A percentile compares a stretch with the other conserved stretches of the same genome.
Conservation (phyloP, 2,888 invertebrate species). For the Protodeltote pygarga region DNA sequence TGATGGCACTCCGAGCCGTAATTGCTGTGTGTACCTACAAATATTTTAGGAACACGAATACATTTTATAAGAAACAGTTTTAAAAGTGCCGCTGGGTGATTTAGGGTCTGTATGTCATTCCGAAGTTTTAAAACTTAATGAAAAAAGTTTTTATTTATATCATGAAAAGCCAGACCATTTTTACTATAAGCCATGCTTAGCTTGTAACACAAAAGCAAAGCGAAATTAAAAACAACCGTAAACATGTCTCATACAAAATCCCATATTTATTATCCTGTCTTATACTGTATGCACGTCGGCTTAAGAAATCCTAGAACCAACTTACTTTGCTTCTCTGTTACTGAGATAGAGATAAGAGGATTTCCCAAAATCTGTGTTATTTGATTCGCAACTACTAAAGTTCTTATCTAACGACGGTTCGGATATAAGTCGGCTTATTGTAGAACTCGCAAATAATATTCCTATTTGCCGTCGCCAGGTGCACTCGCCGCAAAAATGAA, state of each 20-base stretch:
- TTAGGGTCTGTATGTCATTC: constrained; percentile 14
- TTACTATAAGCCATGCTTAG: constrained; percentile 18
- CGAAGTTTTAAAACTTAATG: constrained; percentile 10
- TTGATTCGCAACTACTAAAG: constrained; percentile 61
- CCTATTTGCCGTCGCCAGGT: constrained; percentile 64
- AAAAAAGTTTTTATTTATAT: constrained; percentile 22
- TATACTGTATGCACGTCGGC: constrained; percentile 25
- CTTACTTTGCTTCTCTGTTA: constrained; percentile 17
- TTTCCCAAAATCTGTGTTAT: constrained; percentile 51
- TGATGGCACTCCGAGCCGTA: constrained; percentile 49
- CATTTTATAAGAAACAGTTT: constrained; percentile 26
- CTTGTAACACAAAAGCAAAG: constrained; percentile 1
- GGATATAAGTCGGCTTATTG: constrained; percentile 71
- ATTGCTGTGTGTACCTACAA: constrained; percentile 53
- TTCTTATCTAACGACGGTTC: constrained; percentile 62
- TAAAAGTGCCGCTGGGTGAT: constrained; percentile 11
- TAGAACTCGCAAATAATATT: constrained; percentile 66
- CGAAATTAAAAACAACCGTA: constrained; percentile 18
- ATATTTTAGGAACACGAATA: constrained; percentile 37
- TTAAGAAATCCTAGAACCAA: constrained; percentile 22
- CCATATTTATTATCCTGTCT: constrained; percentile 12
- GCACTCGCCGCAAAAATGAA: constrained; percentile 62
- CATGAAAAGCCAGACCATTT: constrained; percentile 7
- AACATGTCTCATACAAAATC: constrained; percentile 14
- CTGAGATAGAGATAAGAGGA: constrained; percentile 50